Conservation (phyloP, 2,113 vertebrate species). For the Pheucticus melanocephalus region DNA sequence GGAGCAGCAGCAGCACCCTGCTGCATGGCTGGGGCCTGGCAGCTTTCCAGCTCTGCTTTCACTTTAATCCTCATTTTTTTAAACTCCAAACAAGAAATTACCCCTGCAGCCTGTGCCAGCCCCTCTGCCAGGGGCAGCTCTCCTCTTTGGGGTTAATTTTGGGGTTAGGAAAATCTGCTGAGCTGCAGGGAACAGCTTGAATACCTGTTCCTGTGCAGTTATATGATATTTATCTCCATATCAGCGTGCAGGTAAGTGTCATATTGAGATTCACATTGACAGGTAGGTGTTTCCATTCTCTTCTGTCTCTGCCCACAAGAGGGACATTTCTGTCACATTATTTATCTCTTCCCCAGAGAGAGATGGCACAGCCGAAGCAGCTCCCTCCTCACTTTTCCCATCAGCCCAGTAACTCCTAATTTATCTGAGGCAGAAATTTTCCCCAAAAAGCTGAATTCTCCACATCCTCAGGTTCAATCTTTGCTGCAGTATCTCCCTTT, state of each 20-base stretch:
- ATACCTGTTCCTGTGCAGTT: not conserved
- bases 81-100: not conserved
- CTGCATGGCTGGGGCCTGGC: not conserved
- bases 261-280: not conserved
- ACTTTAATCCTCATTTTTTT: not conserved
- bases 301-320: accelerated
- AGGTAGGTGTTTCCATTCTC: not conserved
- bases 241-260: too few relatives aligned
- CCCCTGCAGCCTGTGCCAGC: not conserved
- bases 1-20: not conserved
- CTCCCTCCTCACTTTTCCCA: not conserved
- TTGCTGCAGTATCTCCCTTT: accelerated
- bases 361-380: not conserved
- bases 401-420: not conserved
- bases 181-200: not conserved
- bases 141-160: not conserved
- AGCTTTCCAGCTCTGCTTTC: not conserved
- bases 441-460: not conserved
- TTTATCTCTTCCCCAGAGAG: not conserved
- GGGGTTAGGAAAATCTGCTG: not conserved
- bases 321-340: not conserved
- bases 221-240: accelerated
- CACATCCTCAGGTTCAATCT: accelerated
- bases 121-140: not conserved
- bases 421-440: not conserved